Evolutionary conservation across 2,888 invertebrate genomes (phyloP).

Genomic region (Anorthoa munda): DNA sequence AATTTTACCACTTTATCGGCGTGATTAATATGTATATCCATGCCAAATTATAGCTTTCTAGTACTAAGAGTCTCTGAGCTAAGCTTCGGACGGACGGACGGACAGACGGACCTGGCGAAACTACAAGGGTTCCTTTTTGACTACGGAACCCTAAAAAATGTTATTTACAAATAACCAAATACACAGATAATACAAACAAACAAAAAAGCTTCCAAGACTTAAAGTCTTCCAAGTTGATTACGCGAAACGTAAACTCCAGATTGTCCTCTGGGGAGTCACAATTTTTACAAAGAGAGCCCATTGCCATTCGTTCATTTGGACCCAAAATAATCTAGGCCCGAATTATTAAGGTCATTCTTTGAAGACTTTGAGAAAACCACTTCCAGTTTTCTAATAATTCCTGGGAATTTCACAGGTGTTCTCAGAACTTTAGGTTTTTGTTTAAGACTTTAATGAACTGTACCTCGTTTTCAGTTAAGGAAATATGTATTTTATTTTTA

Average conservation of each 20-base stretch:
- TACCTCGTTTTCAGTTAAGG: neutral
- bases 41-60: too few species aligned
- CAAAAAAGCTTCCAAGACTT: slow-evolving; percentile 31
- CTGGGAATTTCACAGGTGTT: slow-evolving; percentile 44
- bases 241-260: slow-evolving; percentile 46
- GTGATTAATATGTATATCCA: too few species aligned
- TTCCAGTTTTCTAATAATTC: slow-evolving; percentile 42
- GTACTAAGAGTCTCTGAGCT: too few species aligned
- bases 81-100: too few species aligned
- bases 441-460: slow-evolving; percentile 7
- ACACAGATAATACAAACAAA: slow-evolving; percentile 46
- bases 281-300: slow-evolving; percentile 50
- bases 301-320: slow-evolving; percentile 46
- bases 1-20: too few species aligned
- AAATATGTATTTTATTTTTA: neutral
- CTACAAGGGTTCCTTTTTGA: too few species aligned
- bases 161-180: slow-evolving; percentile 5
- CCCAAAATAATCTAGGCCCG: slow-evolving; percentile 38
- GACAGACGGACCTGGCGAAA: too few species aligned
- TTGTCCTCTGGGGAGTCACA: slow-evolving; percentile 50
- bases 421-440: slow-evolving; percentile 34
- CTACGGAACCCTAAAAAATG: slow-evolving; percentile 8
- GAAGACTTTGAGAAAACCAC: slow-evolving; percentile 30
- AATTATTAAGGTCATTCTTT: slow-evolving; percentile 48
- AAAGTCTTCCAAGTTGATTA: slow-evolving; percentile 56